phyloP scores from a whole-genome alignment of 2,888 invertebrate genomes.

The Amblyteles armatorius region DNA sequence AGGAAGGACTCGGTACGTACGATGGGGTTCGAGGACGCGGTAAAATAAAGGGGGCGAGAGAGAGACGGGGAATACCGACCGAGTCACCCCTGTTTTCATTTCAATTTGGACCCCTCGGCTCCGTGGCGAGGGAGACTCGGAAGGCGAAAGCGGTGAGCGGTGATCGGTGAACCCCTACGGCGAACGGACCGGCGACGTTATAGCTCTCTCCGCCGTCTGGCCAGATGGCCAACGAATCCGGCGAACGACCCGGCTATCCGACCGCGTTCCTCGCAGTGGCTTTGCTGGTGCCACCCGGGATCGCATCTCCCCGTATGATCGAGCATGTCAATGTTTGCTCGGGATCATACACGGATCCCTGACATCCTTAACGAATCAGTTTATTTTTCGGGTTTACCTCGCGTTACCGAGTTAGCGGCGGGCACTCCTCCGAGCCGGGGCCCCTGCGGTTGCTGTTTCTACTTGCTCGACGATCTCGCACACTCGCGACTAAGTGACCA shows the following conservation, averaged over 20 bases:
- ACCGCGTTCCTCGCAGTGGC: constrained; percentile 42
- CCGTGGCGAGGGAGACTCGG: constrained; percentile 62
- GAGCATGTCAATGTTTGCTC: constrained; percentile 84
- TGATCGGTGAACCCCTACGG: constrained; percentile 73
- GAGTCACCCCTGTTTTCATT: constrained; percentile 82
- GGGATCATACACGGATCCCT: constrained; percentile 71
- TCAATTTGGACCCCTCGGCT: constrained; percentile 82
- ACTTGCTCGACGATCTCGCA: background rate
- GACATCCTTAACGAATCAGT: constrained; percentile 81
- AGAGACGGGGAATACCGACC: constrained; percentile 56
- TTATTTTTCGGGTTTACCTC: constrained; percentile 76
- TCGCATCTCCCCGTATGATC: constrained; percentile 77
- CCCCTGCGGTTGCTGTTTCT: constrained; percentile 1
- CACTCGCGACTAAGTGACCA: constrained; percentile 37
- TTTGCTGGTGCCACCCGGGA: constrained; percentile 47
- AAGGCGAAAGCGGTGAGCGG: constrained; percentile 79
- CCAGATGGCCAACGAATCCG: constrained; percentile 71
- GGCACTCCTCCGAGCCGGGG: background rate
- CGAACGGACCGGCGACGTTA: constrained; percentile 50
- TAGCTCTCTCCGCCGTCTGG: constrained; percentile 52
- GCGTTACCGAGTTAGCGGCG: constrained; percentile 47
- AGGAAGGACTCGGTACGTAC: constrained; percentile 21
- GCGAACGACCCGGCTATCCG: constrained; percentile 59
- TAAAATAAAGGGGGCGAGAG: constrained; percentile 42
- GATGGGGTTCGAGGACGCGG: constrained; percentile 67